phyloP scores from a whole-genome alignment of 2,797 vertebrate genomes.

The Eidolon dupreanum region DNA sequence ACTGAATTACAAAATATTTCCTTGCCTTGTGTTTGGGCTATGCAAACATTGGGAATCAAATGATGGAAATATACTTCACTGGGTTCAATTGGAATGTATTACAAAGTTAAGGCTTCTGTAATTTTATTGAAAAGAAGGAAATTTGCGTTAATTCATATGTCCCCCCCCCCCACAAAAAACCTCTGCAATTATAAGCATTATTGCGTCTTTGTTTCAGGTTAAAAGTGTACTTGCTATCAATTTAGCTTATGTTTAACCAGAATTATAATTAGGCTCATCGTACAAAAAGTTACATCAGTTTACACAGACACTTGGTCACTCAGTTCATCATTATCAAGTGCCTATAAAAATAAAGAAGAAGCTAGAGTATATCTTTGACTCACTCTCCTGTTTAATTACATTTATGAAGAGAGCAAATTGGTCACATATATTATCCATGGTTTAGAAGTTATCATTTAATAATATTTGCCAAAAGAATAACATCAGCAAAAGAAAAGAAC shows the following conservation, averaged over 20 bases:
- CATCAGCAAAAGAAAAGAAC: background rate
- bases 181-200: background rate
- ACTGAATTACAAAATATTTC: background rate
- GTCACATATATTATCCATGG: slow-evolving; percentile 6
- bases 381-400: slow-evolving; percentile 43
- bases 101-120: background rate
- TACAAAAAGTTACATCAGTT: slow-evolving; percentile 35
- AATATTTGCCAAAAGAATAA: slow-evolving; percentile 31
- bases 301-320: slow-evolving; percentile 46
- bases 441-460: slow-evolving; percentile 37
- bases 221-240: slow-evolving; percentile 8
- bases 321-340: slow-evolving; percentile 51
- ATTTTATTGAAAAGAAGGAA: background rate
- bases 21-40: background rate
- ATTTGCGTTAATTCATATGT: background rate
- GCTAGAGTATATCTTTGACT: background rate
- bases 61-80: background rate
- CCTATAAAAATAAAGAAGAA: slow-evolving; percentile 56
- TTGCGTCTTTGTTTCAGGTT: background rate
- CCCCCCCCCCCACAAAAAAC: fast-evolving
- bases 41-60: background rate
- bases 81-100: background rate
- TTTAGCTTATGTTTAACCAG: slow-evolving; percentile 15
- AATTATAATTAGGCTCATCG: background rate
- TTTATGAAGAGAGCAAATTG: background rate